A percentile compares a stretch with the other conserved stretches of the same genome.
Conservation (phyloP, 2,797 vertebrate genomes). For the Lateolabrax maculatus region DNA sequence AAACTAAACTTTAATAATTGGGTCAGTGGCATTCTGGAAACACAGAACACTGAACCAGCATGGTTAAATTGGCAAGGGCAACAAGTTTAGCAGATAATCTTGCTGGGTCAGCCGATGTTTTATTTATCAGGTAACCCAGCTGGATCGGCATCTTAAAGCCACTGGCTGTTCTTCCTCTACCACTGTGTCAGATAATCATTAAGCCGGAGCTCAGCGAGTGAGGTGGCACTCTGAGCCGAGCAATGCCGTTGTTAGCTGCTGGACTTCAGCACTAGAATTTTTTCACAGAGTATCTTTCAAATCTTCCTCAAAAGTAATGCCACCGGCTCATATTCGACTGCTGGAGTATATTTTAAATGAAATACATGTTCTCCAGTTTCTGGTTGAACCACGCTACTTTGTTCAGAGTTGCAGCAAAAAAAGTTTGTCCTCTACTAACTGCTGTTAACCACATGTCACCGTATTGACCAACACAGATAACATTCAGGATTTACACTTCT, state of each 20-base stretch:
- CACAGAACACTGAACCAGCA: background rate
- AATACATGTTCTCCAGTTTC: background rate
- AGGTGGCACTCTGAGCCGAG: background rate
- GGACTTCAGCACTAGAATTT: background rate
- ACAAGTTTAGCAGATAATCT: constrained; percentile 30
- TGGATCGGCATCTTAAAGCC: constrained; percentile 48
- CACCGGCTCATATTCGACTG: background rate
- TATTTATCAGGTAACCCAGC: constrained; percentile 56
- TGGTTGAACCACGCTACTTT: background rate
- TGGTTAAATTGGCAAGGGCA: constrained; percentile 8
- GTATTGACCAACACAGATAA: background rate
- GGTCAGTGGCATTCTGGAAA: constrained; percentile 17
- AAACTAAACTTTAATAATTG: constrained; percentile 19
- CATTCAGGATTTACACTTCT: constrained; percentile 3
- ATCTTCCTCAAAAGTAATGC: constrained; percentile 9
- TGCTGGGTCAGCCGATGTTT: constrained; percentile 50
- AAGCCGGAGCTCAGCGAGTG: constrained; percentile 4
- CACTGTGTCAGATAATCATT: constrained; percentile 42
- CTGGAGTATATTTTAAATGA: background rate
- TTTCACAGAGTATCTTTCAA: constrained; percentile 3
- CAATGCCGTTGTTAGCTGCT: constrained; percentile 15
- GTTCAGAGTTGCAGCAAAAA: background rate
- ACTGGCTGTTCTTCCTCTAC: constrained; percentile 32
- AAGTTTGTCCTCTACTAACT: background rate
- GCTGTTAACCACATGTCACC: background rate